Evolutionary conservation across 2,888 invertebrate species (phyloP).

Genomic region (Opisthograptis luteolata): DNA sequence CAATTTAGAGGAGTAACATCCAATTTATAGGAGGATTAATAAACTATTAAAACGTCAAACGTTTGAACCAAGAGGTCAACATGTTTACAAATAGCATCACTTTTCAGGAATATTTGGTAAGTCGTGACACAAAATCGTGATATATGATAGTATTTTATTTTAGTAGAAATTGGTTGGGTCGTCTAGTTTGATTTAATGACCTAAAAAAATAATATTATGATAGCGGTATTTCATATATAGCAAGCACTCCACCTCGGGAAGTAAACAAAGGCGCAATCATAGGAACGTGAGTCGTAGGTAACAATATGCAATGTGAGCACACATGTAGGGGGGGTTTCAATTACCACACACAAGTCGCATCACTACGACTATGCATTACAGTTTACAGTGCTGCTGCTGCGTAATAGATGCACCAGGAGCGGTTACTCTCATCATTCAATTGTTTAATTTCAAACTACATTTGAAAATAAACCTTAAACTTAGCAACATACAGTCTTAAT

Average conservation of each 20-base stretch:
- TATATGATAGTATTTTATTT: background rate
- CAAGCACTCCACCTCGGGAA: background rate
- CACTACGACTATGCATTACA: background rate
- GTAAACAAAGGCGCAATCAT: slow-evolving; percentile 31
- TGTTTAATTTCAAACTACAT: no score
- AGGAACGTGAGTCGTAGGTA: slow-evolving; percentile 27
- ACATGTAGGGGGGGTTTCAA: slow-evolving; percentile 1
- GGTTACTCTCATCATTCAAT: no score
- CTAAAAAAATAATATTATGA: no score
- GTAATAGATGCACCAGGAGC: background rate
- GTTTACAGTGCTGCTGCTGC: no score
- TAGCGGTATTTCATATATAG: no score
- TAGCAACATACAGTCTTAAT: no score
- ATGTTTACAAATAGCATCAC: background rate
- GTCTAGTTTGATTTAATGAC: no score
- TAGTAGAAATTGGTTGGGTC: background rate
- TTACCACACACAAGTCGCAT: no score
- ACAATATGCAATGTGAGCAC: slow-evolving; percentile 32
- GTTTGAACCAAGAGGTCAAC: background rate
- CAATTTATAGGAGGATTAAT: no score
- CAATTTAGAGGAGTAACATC: background rate
- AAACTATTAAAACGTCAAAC: background rate
- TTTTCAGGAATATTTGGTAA: background rate
- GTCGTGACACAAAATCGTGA: slow-evolving; percentile 7
- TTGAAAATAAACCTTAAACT: no score